Base-by-base conservation (phyloP, 2,113 vertebrate species). In the Scophthalmus maximus region DNA sequence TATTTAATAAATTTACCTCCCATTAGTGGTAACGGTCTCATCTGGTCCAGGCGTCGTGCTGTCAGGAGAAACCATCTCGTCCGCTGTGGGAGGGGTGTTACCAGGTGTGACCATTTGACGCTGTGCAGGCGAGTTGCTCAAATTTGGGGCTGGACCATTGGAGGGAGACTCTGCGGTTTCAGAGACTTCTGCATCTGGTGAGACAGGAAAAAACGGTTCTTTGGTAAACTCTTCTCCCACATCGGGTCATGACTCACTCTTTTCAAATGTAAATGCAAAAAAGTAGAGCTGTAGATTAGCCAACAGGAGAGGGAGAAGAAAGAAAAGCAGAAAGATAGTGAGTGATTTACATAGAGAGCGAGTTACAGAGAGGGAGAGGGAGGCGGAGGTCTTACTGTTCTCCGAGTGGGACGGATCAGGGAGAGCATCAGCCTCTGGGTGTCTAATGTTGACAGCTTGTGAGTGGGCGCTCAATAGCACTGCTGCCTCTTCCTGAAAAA, bases 171-270 rank as follows among this genome's bases (percentile, higher is more conserved):
- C 57, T 59, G 58, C 12, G 4, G 38, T 58, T 36, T 94, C 93
- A 81, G 92, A 87, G 34, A 29, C 56, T 15, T 92, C 87, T 73
- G 91, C 92, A 87, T 93, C 95, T 96, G 86, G 34, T 20, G 6
- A 62, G n/a, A 80, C 9, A 46, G 36, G 20, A 57, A 17, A 46
- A 6, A 46, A n/a, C n/a, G 8, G 22, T 23, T 50, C 12, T 26
- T 65, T 49, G 12, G 40, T 58, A 34, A 55, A 59, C 8, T 49
- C 6, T 50, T 51, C 25, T 46, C 30, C 60, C 5, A 27, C 17
- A 47, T 81, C 83, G 85, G 56, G 50, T 75, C 69, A 75, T 78
- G 60, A 83, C 30, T 84, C 85, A 81, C 8, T 47, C 46, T 49
- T 52, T 18, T n/a, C n/a, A n/a, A n/a, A 51, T 38, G 42, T 61